These are phyloP conservation scores for Lagocephalus sceleratus DNA, from an alignment of 2,797 vertebrate genomes.

Conservation along the genomic window DNA sequence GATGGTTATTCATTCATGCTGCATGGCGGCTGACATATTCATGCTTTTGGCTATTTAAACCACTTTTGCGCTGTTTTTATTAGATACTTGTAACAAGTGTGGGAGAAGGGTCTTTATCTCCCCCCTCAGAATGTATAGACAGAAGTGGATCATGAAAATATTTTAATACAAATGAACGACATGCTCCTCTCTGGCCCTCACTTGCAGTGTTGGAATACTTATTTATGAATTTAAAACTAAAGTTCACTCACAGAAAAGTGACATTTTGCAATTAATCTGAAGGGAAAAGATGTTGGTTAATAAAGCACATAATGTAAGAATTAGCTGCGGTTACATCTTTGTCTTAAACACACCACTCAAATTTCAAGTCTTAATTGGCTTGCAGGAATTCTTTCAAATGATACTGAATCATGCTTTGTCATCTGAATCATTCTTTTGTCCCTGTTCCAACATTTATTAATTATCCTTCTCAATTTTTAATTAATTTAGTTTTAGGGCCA, in stretches of 20 bases:
- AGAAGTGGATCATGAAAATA: neutral
- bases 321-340: neutral
- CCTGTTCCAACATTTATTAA: conserved; percentile 46
- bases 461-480: conserved; percentile 58
- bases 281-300: neutral
- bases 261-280: neutral
- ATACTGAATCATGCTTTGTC: conserved; percentile 14
- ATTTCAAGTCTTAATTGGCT: conserved; percentile 15
- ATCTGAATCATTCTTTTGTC: conserved; percentile 53
- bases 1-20: neutral
- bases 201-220: too few relatives aligned
- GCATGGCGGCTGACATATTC: neutral
- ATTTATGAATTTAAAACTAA: neutral
- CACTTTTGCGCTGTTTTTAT: neutral
- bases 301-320: neutral
- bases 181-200: too few relatives aligned
- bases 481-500: conserved; percentile 51
- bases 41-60: neutral
- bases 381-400: conserved; percentile 26
- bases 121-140: conserved; percentile 1
- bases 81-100: neutral
- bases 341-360: conserved; percentile 40
- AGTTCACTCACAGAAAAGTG: neutral
- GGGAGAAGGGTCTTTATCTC: neutral
- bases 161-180: too few relatives aligned